Percentiles rank a stretch among this genome's conserved stretches.
phyloP scores from a whole-genome alignment of 1,140 invertebrate species.

The Thereuonema tuberculata region DNA sequence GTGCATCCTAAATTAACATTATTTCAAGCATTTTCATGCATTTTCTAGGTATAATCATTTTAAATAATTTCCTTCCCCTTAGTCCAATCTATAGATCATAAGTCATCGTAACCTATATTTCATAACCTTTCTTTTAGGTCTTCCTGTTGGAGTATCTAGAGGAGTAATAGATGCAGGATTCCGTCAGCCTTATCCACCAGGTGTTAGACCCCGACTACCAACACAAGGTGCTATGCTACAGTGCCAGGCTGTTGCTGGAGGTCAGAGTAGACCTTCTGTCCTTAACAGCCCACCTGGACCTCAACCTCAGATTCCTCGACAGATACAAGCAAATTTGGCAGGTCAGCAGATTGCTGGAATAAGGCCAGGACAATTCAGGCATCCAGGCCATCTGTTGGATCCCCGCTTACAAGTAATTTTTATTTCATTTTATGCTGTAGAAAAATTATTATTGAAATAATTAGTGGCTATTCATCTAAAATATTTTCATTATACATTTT shows the following conservation, averaged over 20 bases:
- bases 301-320: neutral
- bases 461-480: no score
- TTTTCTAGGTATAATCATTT: no score
- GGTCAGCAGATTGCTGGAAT: neutral
- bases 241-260: neutral
- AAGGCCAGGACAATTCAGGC: neutral
- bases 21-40: no score
- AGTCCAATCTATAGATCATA: no score
- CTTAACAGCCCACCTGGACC: neutral
- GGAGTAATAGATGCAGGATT: conserved; percentile 5
- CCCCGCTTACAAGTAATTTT: neutral
- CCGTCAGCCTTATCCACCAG: conserved; percentile 16
- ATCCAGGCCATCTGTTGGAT: neutral
- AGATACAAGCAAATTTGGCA: neutral
- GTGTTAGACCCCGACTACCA: neutral
- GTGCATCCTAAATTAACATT: no score
- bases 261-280: neutral
- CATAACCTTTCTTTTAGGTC: neutral
- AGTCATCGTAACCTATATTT: no score
- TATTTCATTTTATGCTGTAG: no score
- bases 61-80: no score
- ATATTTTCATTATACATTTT: neutral
- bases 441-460: no score
- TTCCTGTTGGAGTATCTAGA: neutral
- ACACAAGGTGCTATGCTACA: neutral